A percentile compares a stretch with the other conserved stretches of the same genome.
phyloP scores from a whole-genome alignment of 1,140 invertebrate genomes.

The Drosophila quadrilineata region DNA sequence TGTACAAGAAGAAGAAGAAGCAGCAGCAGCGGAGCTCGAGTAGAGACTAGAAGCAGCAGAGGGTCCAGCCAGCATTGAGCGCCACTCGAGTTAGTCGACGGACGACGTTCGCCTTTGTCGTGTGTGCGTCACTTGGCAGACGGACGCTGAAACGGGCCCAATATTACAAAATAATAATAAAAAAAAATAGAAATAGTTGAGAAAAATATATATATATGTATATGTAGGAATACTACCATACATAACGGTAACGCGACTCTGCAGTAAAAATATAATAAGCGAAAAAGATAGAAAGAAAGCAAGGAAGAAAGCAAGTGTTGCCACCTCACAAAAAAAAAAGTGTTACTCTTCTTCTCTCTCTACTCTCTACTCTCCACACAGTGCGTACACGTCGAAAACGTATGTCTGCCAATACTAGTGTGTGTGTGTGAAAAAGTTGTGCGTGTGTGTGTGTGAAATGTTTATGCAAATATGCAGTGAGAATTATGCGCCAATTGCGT shows the following conservation, averaged over 20 bases:
- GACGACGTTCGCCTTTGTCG: constrained; percentile 44
- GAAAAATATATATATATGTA: too few relatives aligned
- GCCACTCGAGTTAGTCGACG: constrained; percentile 45
- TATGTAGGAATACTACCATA: neutral
- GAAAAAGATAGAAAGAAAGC: too few relatives aligned
- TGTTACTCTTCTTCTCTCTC: constrained; percentile 11
- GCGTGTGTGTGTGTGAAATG: constrained; percentile 42
- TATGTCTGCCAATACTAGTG: constrained; percentile 10
- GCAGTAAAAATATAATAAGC: constrained; percentile 28
- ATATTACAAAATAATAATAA: constrained; percentile 17
- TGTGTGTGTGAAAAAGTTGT: constrained; percentile 24
- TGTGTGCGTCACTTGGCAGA: constrained; percentile 39
- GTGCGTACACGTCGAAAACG: constrained; percentile 29
- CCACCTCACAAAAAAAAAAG: constrained; percentile 13
- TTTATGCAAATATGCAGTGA: constrained; percentile 62
- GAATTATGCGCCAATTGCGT: constrained; percentile 59
- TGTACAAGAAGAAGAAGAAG: neutral
- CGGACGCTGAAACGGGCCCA: constrained; percentile 34
- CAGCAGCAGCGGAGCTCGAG: constrained; percentile 7
- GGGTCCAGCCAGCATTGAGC: constrained; percentile 2
- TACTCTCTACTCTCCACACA: too few relatives aligned
- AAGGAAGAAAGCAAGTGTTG: constrained; percentile 25
- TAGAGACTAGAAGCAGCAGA: too few relatives aligned
- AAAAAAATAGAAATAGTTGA: constrained; percentile 26
- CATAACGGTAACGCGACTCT: constrained; percentile 8